phyloP scores from a whole-genome alignment of 2,113 vertebrate species.

The Silurus asotus region DNA sequence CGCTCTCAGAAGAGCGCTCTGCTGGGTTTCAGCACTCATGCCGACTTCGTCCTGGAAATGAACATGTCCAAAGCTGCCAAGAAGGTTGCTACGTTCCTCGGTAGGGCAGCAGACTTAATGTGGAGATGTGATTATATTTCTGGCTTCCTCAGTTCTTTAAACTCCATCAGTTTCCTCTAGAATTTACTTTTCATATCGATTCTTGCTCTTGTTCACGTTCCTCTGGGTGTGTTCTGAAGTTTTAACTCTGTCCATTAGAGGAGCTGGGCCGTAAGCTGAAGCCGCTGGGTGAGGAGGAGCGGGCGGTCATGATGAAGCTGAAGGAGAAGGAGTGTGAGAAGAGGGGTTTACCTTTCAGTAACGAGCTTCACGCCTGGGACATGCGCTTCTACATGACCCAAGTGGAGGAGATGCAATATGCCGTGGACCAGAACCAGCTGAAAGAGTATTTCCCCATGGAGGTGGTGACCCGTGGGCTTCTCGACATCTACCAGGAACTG shows the following conservation, averaged over 20 bases:
- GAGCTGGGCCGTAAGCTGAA: slow-evolving; percentile 86
- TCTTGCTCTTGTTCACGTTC: not conserved
- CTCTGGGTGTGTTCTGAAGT: not conserved
- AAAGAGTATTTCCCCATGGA: slow-evolving; percentile 98
- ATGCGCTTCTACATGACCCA: slow-evolving; percentile 97
- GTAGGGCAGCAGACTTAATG: slow-evolving; percentile 63
- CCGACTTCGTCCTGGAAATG: slow-evolving; percentile 95
- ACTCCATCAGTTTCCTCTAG: too few species aligned
- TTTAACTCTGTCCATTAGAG: slow-evolving; percentile 68
- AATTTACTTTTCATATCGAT: not conserved
- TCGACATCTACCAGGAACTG: slow-evolving; percentile 94
- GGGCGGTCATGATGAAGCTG: slow-evolving; percentile 80
- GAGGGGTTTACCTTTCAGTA: slow-evolving; percentile 75
- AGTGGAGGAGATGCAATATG: slow-evolving; percentile 93
- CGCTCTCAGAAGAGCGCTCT: slow-evolving; percentile 83
- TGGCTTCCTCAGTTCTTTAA: not conserved
- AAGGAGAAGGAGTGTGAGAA: slow-evolving; percentile 86
- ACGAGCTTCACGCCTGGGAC: slow-evolving; percentile 89
- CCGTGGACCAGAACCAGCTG: slow-evolving; percentile 91
- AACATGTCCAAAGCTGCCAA: slow-evolving; percentile 91
- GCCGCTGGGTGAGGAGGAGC: slow-evolving; percentile 86
- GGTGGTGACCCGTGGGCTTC: slow-evolving; percentile 89
- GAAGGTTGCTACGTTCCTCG: slow-evolving; percentile 85
- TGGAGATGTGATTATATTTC: not conserved
- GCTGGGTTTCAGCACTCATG: slow-evolving; percentile 87